Conservation (phyloP, 2,888 invertebrate species). For the Nomada fucata region DNA sequence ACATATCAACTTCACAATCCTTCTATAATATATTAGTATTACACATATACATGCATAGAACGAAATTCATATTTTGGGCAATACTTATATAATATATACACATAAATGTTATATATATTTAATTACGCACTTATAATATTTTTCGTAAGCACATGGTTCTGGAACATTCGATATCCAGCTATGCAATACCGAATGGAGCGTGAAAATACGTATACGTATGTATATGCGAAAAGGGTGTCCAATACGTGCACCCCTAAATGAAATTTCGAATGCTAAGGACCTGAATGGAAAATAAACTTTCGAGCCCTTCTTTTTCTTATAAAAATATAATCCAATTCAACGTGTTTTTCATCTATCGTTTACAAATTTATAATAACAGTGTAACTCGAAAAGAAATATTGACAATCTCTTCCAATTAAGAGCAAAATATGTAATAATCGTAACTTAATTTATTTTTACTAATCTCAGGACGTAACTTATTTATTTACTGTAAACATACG, state of each 20-base stretch:
- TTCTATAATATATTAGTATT: constrained; percentile 60
- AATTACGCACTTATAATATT: constrained; percentile 76
- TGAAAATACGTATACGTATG: neutral
- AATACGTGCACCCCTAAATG: constrained; percentile 12
- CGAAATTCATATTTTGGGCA: constrained; percentile 71
- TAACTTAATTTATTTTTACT: neutral
- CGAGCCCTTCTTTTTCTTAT: too few relatives aligned
- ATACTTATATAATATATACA: constrained; percentile 63
- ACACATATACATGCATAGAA: constrained; percentile 57
- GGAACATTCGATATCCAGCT: constrained; percentile 47
- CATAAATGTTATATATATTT: constrained; percentile 65
- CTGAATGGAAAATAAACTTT: neutral
- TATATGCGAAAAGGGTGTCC: neutral
- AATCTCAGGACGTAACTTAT: neutral
- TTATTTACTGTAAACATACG: neutral
- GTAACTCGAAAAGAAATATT: too few relatives aligned
- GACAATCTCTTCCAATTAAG: too few relatives aligned
- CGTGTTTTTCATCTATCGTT: too few relatives aligned
- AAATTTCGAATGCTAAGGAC: constrained; percentile 19
- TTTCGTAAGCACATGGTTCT: constrained; percentile 67
- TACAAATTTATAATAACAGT: too few relatives aligned
- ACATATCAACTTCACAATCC: constrained; percentile 79
- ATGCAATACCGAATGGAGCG: constrained; percentile 1
- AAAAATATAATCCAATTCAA: too few relatives aligned
- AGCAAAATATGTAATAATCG: too few relatives aligned